Evolutionary conservation across 2,888 invertebrate genomes (phyloP).

Genomic region (Sesia apiformis): DNA sequence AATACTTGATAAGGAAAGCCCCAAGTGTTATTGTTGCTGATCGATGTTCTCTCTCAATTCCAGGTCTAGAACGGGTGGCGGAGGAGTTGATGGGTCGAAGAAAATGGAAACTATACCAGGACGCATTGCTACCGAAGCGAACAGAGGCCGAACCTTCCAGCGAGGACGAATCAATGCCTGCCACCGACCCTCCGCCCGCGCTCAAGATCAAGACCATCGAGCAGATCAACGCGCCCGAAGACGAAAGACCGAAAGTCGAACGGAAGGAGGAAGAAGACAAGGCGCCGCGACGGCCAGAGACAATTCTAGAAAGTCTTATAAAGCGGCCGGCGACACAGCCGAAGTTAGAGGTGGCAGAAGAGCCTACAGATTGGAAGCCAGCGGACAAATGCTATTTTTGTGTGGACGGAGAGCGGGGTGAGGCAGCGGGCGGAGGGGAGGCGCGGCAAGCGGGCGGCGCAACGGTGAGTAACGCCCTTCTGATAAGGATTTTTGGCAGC

Average conservation of each 20-base stretch:
- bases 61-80: slow-evolving; percentile 96
- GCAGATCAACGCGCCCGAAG: slow-evolving; percentile 63
- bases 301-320: slow-evolving; percentile 70
- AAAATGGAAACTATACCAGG: slow-evolving; percentile 96
- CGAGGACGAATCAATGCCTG: slow-evolving; percentile 62
- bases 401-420: slow-evolving; percentile 61
- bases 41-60: slow-evolving; percentile 20
- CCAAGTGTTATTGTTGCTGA: too few relatives aligned
- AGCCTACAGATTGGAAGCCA: slow-evolving; percentile 85
- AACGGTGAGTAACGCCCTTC: slow-evolving; percentile 6
- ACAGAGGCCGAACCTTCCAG: slow-evolving; percentile 55
- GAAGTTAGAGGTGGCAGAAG: slow-evolving; percentile 51
- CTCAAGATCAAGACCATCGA: slow-evolving; percentile 72
- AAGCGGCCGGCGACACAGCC: slow-evolving; percentile 66
- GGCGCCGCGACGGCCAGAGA: slow-evolving; percentile 51
- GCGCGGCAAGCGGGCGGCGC: slow-evolving; percentile 21
- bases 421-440: slow-evolving; percentile 22
- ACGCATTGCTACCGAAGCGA: slow-evolving; percentile 74
- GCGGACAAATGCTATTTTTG: slow-evolving; percentile 90
- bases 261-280: slow-evolving; percentile 11
- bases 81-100: slow-evolving; percentile 97
- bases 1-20: too few relatives aligned
- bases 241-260: slow-evolving; percentile 26
- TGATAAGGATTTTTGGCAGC: slow-evolving; percentile 12
- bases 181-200: slow-evolving; percentile 61